Conservation (phyloP, 1,140 invertebrate species). For the Calliopsis andreniformis region DNA sequence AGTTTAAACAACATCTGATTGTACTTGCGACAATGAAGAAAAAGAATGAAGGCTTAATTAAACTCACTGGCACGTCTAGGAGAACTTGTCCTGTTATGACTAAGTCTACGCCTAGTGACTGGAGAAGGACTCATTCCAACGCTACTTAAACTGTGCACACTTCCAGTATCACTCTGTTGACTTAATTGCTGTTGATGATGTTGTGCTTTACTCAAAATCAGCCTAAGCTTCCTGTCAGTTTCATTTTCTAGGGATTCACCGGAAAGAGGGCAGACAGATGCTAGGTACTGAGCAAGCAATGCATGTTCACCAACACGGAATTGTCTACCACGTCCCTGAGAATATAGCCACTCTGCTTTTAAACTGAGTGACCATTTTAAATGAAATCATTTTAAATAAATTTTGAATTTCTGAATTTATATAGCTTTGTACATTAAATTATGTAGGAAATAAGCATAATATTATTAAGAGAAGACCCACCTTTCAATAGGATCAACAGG, state of each 20-base stretch:
- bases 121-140: slow-evolving; percentile 78
- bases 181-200: slow-evolving; percentile 92
- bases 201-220: slow-evolving; percentile 94
- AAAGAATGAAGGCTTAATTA: slow-evolving; percentile 28
- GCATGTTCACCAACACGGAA: slow-evolving; percentile 92
- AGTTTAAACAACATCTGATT: slow-evolving; percentile 7
- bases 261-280: slow-evolving; percentile 88
- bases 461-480: slow-evolving; percentile 79
- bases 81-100: slow-evolving; percentile 80
- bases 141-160: slow-evolving; percentile 80
- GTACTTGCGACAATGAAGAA: slow-evolving; percentile 23
- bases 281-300: slow-evolving; percentile 91
- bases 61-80: slow-evolving; percentile 85
- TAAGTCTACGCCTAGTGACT: slow-evolving; percentile 75
- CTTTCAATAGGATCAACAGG: slow-evolving; percentile 94
- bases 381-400: slow-evolving; percentile 53
- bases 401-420: slow-evolving; percentile 31
- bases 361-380: slow-evolving; percentile 87
- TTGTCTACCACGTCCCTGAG: slow-evolving; percentile 93
- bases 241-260: slow-evolving; percentile 90
- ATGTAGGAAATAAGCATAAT: slow-evolving; percentile 22
- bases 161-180: slow-evolving; percentile 83
- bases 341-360: slow-evolving; percentile 97
- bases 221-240: slow-evolving; percentile 91
- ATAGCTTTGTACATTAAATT: slow-evolving; percentile 9